Evolutionary conservation across 2,888 invertebrate species (phyloP).

Genomic region (Xylota sylvarum): DNA sequence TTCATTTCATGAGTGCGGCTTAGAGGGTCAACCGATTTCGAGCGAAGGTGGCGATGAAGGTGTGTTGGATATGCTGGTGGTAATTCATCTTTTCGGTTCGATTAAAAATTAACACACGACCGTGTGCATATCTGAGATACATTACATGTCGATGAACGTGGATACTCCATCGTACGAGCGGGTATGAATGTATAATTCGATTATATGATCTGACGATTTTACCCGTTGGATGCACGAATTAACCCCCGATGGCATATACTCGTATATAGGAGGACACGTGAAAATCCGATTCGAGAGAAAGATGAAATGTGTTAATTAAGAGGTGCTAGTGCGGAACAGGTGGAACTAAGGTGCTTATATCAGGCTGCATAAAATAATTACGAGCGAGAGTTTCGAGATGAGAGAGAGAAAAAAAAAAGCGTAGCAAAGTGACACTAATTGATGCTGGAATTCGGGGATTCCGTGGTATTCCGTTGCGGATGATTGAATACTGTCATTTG

Average conservation of each 20-base stretch:
- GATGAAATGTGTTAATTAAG: constrained; percentile 74
- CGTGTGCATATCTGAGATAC: constrained; percentile 7
- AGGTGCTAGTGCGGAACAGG: constrained; percentile 67
- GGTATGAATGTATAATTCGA: constrained; percentile 72
- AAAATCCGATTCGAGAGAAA: constrained; percentile 31
- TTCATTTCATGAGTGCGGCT: constrained; percentile 56
- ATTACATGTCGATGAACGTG: constrained; percentile 30
- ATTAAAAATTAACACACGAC: constrained; percentile 69
- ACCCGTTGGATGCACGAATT: constrained; percentile 67
- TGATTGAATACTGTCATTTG: neutral
- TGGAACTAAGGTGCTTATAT: constrained; percentile 51
- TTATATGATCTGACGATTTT: constrained; percentile 66
- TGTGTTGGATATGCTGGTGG: constrained; percentile 39
- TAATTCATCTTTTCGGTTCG: constrained; percentile 56
- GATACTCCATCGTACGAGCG: constrained; percentile 1
- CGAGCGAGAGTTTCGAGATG: constrained; percentile 9
- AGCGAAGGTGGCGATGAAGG: constrained; percentile 43
- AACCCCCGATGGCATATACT: constrained; percentile 34
- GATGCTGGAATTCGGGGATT: constrained; percentile 37
- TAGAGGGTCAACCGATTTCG: constrained; percentile 49
- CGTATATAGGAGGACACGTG: constrained; percentile 7
- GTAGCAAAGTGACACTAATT: constrained; percentile 58
- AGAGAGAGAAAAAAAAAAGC: constrained; percentile 8
- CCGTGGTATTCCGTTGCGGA: neutral
- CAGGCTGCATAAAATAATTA: constrained; percentile 55